A percentile compares a stretch with the other conserved stretches of the same genome.
phyloP scores from a whole-genome alignment of 1,140 invertebrate genomes.

The Scaptodrosophila lebanonensis region DNA sequence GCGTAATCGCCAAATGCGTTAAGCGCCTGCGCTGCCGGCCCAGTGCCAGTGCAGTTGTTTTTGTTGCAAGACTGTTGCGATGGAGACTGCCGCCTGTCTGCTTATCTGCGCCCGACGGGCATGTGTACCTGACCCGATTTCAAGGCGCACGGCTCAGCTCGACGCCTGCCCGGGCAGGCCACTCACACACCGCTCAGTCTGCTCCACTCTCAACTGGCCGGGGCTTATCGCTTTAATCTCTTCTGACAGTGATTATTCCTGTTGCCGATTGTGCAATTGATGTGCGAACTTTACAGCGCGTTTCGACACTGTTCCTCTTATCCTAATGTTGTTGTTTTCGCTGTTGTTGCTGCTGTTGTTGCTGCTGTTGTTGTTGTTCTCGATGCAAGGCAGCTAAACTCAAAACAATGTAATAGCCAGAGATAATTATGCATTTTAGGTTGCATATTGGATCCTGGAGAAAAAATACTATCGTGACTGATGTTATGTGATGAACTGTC shows the following conservation, averaged over 20 bases:
- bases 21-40: slow-evolving; percentile 27
- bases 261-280: slow-evolving; percentile 74
- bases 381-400: too few relatives aligned
- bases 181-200: not conserved
- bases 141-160: too few relatives aligned
- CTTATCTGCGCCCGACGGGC: slow-evolving; percentile 19
- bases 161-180: slow-evolving; percentile 9
- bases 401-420: too few relatives aligned
- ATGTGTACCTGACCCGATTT: slow-evolving; percentile 18
- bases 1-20: slow-evolving; percentile 19
- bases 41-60: slow-evolving; percentile 12
- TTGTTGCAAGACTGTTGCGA: slow-evolving; percentile 11
- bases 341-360: too few relatives aligned
- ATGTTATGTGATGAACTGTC: too few relatives aligned
- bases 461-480: too few relatives aligned
- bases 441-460: too few relatives aligned
- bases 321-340: slow-evolving; percentile 18
- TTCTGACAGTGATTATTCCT: slow-evolving; percentile 75
- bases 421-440: too few relatives aligned
- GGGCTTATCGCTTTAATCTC: slow-evolving; percentile 74
- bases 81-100: slow-evolving; percentile 1
- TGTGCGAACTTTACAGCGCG: slow-evolving; percentile 59
- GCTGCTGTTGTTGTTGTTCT: too few relatives aligned
- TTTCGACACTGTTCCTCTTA: slow-evolving; percentile 54
- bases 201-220: slow-evolving; percentile 20